phyloP scores from a whole-genome alignment of 1,140 invertebrate genomes.

The Leptinotarsa texana region DNA sequence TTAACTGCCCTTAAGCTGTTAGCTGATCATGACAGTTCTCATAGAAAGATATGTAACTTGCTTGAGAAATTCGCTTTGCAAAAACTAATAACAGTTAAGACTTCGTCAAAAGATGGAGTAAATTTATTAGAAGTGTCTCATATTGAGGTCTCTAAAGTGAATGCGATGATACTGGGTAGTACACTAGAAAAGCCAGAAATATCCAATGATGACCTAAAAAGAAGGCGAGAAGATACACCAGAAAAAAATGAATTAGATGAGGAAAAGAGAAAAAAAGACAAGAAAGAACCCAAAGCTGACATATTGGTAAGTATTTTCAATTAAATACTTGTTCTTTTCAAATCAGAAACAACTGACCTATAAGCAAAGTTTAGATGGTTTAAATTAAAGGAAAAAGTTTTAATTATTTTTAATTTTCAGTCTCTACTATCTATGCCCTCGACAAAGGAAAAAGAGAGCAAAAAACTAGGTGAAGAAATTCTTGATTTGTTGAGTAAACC shows the following conservation, averaged over 20 bases:
- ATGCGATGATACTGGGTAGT: conserved; percentile 68
- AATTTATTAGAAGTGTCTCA: conserved; percentile 66
- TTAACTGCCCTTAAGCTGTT: conserved; percentile 65
- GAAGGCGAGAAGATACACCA: conserved; percentile 53
- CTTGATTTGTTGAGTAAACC: conserved; percentile 91
- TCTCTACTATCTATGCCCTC: conserved; percentile 91
- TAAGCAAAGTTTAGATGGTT: no score
- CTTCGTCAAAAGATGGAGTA: conserved; percentile 64
- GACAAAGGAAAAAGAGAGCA: conserved; percentile 92
- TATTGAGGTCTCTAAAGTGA: conserved; percentile 72
- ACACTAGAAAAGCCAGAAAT: conserved; percentile 43
- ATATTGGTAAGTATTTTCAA: conserved; percentile 62
- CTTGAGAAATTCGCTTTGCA: conserved; percentile 87
- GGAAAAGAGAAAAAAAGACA: conserved; percentile 55
- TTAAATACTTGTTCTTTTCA: no score
- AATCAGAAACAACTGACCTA: no score
- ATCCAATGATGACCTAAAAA: conserved; percentile 57
- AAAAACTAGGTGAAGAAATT: conserved; percentile 95
- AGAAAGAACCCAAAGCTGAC: conserved; percentile 59
- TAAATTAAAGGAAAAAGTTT: not conserved
- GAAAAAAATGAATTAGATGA: conserved; percentile 46
- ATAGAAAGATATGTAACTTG: conserved; percentile 73
- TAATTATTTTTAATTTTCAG: conserved; percentile 46
- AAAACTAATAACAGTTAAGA: conserved; percentile 76
- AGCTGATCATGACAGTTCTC: conserved; percentile 63